Percentiles rank a stretch among this genome's conserved stretches.
Evolutionary conservation across 2,797 vertebrate species (phyloP).

Genomic region (Anolis apletophallus): DNA sequence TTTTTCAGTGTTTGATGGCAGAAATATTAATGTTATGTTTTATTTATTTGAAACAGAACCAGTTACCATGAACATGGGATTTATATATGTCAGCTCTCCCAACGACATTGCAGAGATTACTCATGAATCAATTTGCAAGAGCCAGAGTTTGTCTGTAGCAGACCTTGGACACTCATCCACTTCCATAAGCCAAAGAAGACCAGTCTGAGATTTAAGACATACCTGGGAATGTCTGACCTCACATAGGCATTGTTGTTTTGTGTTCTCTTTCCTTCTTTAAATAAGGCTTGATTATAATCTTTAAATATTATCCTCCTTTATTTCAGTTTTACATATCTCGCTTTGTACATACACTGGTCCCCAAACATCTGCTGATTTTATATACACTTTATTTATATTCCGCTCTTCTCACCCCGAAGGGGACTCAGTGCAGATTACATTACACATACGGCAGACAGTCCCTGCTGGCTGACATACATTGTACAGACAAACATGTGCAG

Average conservation of each 20-base stretch:
- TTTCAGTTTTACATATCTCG: not conserved
- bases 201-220: not conserved
- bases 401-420: too few relatives aligned
- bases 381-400: too few relatives aligned
- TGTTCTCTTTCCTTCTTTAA: not conserved
- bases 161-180: not conserved
- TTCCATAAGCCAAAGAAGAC: not conserved
- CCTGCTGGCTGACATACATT: too few relatives aligned
- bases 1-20: conserved; percentile 6
- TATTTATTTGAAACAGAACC: conserved; percentile 25
- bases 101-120: conserved; percentile 27
- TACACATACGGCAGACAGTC: too few relatives aligned
- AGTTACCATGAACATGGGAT: conserved; percentile 20
- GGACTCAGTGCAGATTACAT: too few relatives aligned
- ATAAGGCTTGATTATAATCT: not conserved
- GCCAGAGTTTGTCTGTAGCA: conserved; percentile 4
- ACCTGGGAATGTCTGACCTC: not conserved
- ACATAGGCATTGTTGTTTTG: not conserved
- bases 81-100: conserved; percentile 11
- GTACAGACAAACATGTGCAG: too few relatives aligned
- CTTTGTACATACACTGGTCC: not conserved
- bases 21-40: conserved; percentile 29
- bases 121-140: conserved; percentile 5
- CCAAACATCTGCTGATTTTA: not conserved
- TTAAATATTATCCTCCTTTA: not conserved